phyloP scores from a whole-genome alignment of 2,113 vertebrate genomes.

The Chaenogobius annularis region DNA sequence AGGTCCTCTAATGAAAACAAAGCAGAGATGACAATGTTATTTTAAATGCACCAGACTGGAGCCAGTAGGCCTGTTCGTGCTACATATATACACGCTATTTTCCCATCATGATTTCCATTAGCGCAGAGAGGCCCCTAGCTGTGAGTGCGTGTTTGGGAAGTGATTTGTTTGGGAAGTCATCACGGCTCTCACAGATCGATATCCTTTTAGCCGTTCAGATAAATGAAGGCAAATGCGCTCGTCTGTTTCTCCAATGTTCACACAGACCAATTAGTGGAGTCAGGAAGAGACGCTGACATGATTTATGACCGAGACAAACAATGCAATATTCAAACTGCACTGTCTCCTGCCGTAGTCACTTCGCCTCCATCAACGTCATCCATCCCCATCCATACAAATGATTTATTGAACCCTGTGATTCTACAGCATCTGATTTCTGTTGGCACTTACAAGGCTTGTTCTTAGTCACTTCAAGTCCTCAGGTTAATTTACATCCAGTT shows the following conservation, averaged over 20 bases:
- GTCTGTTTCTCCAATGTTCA: constrained; percentile 57
- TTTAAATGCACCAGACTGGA: constrained; percentile 45
- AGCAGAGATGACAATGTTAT: constrained; percentile 57
- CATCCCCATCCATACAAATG: constrained; percentile 4
- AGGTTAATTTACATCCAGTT: not conserved
- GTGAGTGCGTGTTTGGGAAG: constrained; percentile 64
- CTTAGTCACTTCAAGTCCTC: not conserved
- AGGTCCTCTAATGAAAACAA: constrained; percentile 49
- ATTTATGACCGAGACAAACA: constrained; percentile 67
- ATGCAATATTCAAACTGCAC: constrained; percentile 56
- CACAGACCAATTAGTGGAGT: constrained; percentile 64
- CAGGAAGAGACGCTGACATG: constrained; percentile 58
- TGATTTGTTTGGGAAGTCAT: constrained; percentile 76
- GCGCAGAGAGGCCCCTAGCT: constrained; percentile 58
- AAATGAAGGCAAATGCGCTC: constrained; percentile 74
- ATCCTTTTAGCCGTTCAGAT: constrained; percentile 77
- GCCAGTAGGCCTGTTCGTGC: constrained; percentile 28
- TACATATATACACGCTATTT: constrained; percentile 63
- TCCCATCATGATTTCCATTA: constrained; percentile 75
- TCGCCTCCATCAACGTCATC: constrained; percentile 30
- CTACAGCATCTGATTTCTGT: not conserved
- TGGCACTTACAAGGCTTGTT: not conserved
- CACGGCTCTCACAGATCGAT: constrained; percentile 73
- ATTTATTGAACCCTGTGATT: constrained; percentile 15
- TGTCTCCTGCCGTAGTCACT: constrained; percentile 10